Conservation (phyloP, 2,113 vertebrate genomes). For the Zootoca vivipara region DNA sequence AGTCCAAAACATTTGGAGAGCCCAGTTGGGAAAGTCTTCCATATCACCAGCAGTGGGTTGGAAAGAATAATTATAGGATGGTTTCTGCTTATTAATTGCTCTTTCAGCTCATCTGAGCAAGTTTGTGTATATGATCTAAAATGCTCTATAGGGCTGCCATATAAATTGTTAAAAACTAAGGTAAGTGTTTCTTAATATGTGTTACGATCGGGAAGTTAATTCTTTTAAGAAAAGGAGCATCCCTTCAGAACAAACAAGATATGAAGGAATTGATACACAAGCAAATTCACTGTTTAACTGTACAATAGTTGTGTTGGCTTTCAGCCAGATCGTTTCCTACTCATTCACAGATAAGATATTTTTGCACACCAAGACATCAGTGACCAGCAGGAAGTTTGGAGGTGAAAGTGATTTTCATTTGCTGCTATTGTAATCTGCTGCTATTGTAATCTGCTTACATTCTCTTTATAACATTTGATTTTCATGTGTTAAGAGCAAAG, state of each 20-base stretch:
- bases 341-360: not conserved
- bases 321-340: not conserved
- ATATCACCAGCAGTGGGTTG: not conserved
- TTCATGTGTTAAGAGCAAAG: constrained; percentile 4
- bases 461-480: not conserved
- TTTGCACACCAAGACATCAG: not conserved
- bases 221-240: not conserved
- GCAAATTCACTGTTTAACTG: not conserved
- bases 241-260: not conserved
- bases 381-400: not conserved
- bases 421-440: not conserved
- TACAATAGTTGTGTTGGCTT: not conserved
- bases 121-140: not conserved
- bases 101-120: not conserved
- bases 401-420: not conserved
- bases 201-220: not conserved
- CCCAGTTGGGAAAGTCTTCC: not conserved
- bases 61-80: not conserved
- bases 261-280: not conserved
- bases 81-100: not conserved
- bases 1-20: too few species aligned
- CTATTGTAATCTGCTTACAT: not conserved
- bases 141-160: not conserved
- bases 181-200: not conserved
- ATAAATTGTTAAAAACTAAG: not conserved